A percentile compares a stretch with the other conserved stretches of the same genome.
Evolutionary conservation across 2,113 vertebrate genomes (phyloP).

Genomic region (Cinclus mexicanus): DNA sequence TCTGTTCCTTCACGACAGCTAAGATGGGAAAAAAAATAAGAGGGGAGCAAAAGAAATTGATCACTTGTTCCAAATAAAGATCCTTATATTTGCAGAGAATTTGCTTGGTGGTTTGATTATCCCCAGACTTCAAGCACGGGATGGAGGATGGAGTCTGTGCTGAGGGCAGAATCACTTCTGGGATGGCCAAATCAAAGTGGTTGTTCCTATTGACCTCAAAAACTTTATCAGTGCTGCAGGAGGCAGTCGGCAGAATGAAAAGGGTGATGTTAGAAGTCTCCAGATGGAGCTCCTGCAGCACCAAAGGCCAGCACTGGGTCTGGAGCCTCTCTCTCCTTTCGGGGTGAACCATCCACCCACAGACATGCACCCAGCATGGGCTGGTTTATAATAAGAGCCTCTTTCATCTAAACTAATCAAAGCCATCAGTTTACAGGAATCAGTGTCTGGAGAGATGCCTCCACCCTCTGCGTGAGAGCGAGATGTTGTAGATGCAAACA

Average conservation of each 20-base stretch:
- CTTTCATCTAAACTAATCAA: slow-evolving; percentile 64
- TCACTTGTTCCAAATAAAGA: neutral
- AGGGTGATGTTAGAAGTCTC: neutral
- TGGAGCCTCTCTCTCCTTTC: neutral
- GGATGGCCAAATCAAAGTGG: neutral
- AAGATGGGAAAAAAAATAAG: neutral
- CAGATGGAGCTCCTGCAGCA: slow-evolving; percentile 30
- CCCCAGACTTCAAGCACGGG: neutral
- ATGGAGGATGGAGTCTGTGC: neutral
- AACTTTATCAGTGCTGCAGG: neutral
- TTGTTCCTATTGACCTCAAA: neutral
- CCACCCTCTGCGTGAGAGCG: neutral
- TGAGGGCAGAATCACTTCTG: neutral
- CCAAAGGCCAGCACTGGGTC: neutral
- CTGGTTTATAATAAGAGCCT: slow-evolving; percentile 1
- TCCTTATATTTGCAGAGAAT: neutral
- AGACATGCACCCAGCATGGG: slow-evolving; percentile 4
- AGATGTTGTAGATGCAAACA: neutral
- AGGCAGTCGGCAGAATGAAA: neutral
- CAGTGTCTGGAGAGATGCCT: neutral
- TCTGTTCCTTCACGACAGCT: neutral
- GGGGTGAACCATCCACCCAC: slow-evolving; percentile 20
- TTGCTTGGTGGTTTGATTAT: neutral
- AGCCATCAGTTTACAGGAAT: slow-evolving; percentile 44
- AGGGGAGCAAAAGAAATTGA: neutral